These are phyloP conservation scores for Clusia tigrina DNA, from an alignment of 2,888 invertebrate species.

Conservation along the genomic window DNA sequence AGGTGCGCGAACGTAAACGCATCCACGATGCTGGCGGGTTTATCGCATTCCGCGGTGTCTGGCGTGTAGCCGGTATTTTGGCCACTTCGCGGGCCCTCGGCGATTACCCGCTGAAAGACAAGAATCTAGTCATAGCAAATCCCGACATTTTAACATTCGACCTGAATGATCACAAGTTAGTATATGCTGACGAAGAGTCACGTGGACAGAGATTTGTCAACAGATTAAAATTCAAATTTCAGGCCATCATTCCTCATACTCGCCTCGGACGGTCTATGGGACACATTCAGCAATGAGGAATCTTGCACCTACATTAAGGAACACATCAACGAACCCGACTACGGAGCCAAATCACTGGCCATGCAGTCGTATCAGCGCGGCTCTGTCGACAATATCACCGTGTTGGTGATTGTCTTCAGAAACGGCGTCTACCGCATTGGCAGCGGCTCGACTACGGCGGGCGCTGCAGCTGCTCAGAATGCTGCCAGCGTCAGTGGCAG, in stretches of 20 bases:
- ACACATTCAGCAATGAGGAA: constrained; percentile 94
- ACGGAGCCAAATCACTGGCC: constrained; percentile 90
- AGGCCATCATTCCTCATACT: constrained; percentile 87
- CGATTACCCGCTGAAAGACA: constrained; percentile 94
- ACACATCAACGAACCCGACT: constrained; percentile 83
- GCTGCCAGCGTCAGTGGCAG: background rate
- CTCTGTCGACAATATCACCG: constrained; percentile 94
- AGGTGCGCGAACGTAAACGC: constrained; percentile 88
- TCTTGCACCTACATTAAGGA: constrained; percentile 89
- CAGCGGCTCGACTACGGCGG: constrained; percentile 24
- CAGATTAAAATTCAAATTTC: constrained; percentile 13
- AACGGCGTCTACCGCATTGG: constrained; percentile 65
- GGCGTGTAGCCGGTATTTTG: constrained; percentile 94
- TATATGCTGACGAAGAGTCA: no score
- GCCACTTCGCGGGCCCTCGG: constrained; percentile 94
- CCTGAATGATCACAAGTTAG: constrained; percentile 77
- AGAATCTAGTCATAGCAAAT: constrained; percentile 92
- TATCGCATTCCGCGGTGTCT: constrained; percentile 94
- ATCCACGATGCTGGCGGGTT: constrained; percentile 96
- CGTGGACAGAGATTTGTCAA: no score
- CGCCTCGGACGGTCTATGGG: constrained; percentile 97
- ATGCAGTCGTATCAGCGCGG: constrained; percentile 91
- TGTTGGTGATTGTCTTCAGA: constrained; percentile 85
- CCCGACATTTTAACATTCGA: constrained; percentile 95
- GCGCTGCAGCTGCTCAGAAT: constrained; percentile 22